Evolutionary conservation across 2,888 invertebrate genomes (phyloP).

Genomic region (Selenia dentaria): DNA sequence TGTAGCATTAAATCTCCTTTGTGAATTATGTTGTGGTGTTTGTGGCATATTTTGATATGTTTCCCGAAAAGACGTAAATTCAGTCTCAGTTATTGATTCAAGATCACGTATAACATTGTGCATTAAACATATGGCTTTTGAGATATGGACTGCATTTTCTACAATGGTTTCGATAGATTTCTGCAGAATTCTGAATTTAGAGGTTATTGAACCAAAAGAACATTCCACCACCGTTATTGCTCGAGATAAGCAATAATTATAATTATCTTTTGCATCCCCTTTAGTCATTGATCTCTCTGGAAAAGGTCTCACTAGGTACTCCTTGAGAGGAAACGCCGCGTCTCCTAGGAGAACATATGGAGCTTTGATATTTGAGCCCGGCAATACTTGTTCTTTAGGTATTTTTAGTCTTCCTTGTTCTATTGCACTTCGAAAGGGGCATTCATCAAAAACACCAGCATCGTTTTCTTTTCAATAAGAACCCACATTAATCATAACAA

Average conservation of each 20-base stretch:
- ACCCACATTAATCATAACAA: conserved; percentile 31
- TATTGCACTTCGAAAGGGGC: not conserved
- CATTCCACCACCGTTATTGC: conserved; percentile 32
- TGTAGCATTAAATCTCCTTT: not conserved
- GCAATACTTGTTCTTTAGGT: not conserved
- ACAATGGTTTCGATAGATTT: not conserved
- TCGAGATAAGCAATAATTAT: conserved; percentile 22
- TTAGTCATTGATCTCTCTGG: not conserved
- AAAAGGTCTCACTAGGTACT: not conserved
- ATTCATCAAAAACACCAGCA: conserved; percentile 28
- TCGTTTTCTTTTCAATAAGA: conserved; percentile 33
- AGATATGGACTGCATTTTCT: not conserved
- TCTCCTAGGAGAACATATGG: conserved; percentile 4
- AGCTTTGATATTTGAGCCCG: conserved; percentile 9
- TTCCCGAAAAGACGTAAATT: not conserved
- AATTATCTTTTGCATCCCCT: not conserved
- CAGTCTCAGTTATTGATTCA: not conserved
- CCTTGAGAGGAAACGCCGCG: not conserved
- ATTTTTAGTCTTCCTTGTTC: not conserved
- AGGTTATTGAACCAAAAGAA: conserved; percentile 33
- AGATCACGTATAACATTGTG: not conserved
- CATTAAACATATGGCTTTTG: not conserved
- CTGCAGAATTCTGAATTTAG: conserved; percentile 28
- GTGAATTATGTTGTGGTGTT: not conserved
- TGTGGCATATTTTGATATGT: not conserved